Evolutionary conservation across 2,113 vertebrate genomes (phyloP), one percentile per base, ranked within the genome.

Genomic region (Pleuronectes platessa): DNA sequence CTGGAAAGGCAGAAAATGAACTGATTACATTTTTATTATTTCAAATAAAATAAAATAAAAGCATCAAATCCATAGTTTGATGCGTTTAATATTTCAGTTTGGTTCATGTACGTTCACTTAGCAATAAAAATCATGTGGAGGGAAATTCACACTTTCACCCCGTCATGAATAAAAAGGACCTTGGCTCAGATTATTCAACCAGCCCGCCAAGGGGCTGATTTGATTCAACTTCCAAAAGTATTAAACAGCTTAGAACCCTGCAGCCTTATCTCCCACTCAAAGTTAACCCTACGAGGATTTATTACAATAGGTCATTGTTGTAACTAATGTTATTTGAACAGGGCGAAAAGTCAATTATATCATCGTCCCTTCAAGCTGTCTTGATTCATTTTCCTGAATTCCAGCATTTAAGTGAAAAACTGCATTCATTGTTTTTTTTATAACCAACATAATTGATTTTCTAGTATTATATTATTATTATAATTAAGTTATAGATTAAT

Each of bases 171-270:
- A 42, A 7, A 35, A 63, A 51, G 12, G 56, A 81, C 65, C 47
- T 70, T 73, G 74, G 67, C 31, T 67, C 55, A 54, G 47, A 45
- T 68, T 8, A 40, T 60, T 81, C 40, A 61, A 61, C 18, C 15
- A 74, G 47, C 2, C 54, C 18, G 0, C 64, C 65, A 59, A 69
- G 17, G 14, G 15, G 7, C 31, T 53, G 63, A 58, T 42, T 74
- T 63, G 24, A 82, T 56, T 79, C 49, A 42, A 68, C 68, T 85
- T 74, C 51, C 20, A 45, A 78, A 51, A 79, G 67, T 42, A 82
- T 81, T 80, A 53, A 72, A 76, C 26, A 70, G 55, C 66, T 69
- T 73, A 73, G 78, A 83, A 66, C 51, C 40, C 47, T 37, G 23
- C 17, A 23, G 31, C 74, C 70, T 70, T 67, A 74, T 84, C 59